Conservation (phyloP, 2,888 invertebrate genomes). For the Alentia gelatinosa region DNA sequence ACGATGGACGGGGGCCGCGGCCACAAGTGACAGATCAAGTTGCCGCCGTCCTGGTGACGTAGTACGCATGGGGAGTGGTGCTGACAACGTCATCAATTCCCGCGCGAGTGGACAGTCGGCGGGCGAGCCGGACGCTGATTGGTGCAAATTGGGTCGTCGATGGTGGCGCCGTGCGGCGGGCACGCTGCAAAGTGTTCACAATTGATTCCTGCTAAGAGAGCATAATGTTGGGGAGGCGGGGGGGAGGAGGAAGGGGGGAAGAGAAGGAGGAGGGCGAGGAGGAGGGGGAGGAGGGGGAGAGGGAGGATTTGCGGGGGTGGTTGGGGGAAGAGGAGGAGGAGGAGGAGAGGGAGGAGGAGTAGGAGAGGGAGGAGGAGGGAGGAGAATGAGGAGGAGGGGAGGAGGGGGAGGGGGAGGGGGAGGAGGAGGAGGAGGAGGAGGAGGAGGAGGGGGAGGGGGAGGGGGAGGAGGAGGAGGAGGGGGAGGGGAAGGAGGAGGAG, state of each 20-base stretch:
- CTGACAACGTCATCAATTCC: conserved; percentile 36
- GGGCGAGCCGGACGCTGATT: conserved; percentile 35
- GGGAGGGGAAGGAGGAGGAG: no score
- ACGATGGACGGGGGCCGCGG: neutral
- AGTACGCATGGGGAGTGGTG: conserved; percentile 18
- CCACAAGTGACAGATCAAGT: conserved; percentile 25
- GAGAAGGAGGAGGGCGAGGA: no score
- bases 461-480: neutral
- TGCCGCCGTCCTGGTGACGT: conserved; percentile 18
- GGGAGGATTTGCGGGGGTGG: no score
- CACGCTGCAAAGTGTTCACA: conserved; percentile 5
- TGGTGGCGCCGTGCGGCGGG: neutral
- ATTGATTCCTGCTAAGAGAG: conserved; percentile 39
- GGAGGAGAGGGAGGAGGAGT: no score
- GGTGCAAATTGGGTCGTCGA: conserved; percentile 43
- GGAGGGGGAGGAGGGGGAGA: no score
- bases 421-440: no score
- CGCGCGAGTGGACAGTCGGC: conserved; percentile 16
- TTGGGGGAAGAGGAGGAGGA: no score
- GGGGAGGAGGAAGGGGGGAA: no score
- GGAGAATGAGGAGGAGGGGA: no score
- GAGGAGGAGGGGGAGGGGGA: no score
- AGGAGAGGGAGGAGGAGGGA: no score
- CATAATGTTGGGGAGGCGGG: neutral
- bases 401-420: no score